These are phyloP conservation scores for Leptopterna dolabrata DNA, from an alignment of 2,888 invertebrate genomes.

Conservation along the genomic window DNA sequence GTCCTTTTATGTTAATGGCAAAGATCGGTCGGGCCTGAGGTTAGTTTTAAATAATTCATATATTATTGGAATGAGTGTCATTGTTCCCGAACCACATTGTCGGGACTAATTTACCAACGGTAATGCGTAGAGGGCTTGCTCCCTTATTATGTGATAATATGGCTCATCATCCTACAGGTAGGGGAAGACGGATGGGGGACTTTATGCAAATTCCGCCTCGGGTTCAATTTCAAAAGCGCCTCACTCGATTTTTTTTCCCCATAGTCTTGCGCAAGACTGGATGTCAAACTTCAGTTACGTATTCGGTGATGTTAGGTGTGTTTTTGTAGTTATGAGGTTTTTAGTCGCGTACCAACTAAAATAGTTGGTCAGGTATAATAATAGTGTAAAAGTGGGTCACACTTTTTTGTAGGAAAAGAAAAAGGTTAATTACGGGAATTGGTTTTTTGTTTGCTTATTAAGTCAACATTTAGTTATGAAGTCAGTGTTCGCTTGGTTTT, in stretches of 20 bases:
- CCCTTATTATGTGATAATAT: constrained; percentile 53
- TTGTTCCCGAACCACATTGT: constrained; percentile 45
- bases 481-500: too few relatives aligned
- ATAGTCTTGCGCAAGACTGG: neutral
- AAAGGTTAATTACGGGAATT: too few relatives aligned
- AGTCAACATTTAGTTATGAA: too few relatives aligned
- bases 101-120: constrained; percentile 35
- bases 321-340: neutral
- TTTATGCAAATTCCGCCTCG: constrained; percentile 34
- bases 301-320: neutral
- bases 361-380: too few relatives aligned
- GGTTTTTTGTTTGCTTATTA: too few relatives aligned
- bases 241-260: constrained; percentile 14
- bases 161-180: constrained; percentile 32
- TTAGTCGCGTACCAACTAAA: too few relatives aligned
- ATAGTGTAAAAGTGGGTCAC: too few relatives aligned
- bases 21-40: constrained; percentile 33
- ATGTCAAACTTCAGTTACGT: neutral
- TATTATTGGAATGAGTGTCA: constrained; percentile 53
- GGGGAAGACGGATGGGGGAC: neutral
- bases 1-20: constrained; percentile 40
- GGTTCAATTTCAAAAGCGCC: neutral
- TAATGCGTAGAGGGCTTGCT: constrained; percentile 35
- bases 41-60: constrained; percentile 54
- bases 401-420: too few relatives aligned